phyloP scores from a whole-genome alignment of 1,140 invertebrate species.

The Drosophila ananassae region DNA sequence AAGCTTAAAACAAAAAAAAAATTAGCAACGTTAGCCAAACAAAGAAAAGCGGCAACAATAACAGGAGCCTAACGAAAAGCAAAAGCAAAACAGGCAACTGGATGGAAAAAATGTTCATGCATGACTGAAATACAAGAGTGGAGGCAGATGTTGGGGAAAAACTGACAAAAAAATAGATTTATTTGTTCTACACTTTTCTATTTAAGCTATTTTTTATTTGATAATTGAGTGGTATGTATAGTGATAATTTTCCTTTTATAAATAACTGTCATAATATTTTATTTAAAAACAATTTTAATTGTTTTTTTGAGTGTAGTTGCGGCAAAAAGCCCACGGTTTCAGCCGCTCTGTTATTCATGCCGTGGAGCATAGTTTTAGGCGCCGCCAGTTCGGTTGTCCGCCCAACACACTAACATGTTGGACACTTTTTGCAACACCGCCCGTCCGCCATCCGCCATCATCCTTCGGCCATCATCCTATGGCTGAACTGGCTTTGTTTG shows the following conservation, averaged over 20 bases:
- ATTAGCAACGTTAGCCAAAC: conserved; percentile 29
- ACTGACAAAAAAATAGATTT: neutral
- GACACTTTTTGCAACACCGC: conserved; percentile 33
- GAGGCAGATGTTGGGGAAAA: conserved; percentile 8
- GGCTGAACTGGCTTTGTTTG: conserved; percentile 36
- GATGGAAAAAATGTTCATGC: conserved; percentile 74
- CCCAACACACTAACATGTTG: conserved; percentile 48
- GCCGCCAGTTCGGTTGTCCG: conserved; percentile 41
- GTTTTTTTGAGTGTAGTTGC: neutral
- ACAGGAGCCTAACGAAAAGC: conserved; percentile 16
- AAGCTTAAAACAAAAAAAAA: conserved; percentile 24
- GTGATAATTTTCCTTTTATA: too few species aligned
- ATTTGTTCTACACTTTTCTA: neutral
- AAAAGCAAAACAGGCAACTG: conserved; percentile 53
- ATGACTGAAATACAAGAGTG: conserved; percentile 74
- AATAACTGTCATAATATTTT: too few species aligned
- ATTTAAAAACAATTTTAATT: neutral
- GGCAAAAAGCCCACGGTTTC: conserved; percentile 3
- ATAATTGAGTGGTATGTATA: too few species aligned
- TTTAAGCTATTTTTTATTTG: neutral
- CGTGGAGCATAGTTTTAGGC: conserved; percentile 59
- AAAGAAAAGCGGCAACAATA: conserved; percentile 35
- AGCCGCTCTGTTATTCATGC: conserved; percentile 48
- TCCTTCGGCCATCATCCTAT: neutral
- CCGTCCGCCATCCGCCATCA: neutral